phyloP scores from a whole-genome alignment of 2,113 vertebrate genomes.

The Callipepla californica region DNA sequence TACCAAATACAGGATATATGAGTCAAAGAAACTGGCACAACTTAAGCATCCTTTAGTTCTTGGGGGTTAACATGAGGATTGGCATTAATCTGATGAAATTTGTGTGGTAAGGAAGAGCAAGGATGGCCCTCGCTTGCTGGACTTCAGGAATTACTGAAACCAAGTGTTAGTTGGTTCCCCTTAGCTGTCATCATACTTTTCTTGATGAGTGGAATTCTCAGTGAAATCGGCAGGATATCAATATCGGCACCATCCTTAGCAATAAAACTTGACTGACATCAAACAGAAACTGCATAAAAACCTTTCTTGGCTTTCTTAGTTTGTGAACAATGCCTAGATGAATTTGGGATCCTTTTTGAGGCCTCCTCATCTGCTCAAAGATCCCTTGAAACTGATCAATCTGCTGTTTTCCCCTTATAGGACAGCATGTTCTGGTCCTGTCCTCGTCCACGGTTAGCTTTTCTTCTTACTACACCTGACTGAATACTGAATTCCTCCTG shows the following conservation, averaged over 20 bases:
- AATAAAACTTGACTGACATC: neutral
- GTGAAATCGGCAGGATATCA: neutral
- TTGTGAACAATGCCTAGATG: neutral
- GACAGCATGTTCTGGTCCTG: neutral
- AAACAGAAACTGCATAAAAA: neutral
- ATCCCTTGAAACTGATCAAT: neutral
- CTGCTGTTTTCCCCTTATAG: neutral
- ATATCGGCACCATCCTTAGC: neutral
- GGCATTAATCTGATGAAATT: neutral
- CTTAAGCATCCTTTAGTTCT: neutral
- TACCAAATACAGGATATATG: neutral
- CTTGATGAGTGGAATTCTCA: neutral
- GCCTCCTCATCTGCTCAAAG: neutral
- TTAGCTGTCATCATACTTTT: neutral
- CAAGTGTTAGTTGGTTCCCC: neutral
- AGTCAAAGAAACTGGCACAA: conserved; percentile 21
- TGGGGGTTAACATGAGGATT: neutral
- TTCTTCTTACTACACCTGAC: neutral
- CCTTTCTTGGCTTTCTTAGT: neutral
- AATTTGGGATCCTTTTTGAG: neutral
- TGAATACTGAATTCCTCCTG: neutral
- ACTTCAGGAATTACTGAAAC: neutral
- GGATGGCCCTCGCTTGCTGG: neutral
- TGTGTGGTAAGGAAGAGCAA: neutral
- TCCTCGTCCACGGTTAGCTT: neutral